Percentiles rank a stretch among this genome's conserved stretches.
Evolutionary conservation across 2,888 invertebrate species (phyloP).

Genomic region (Scaptomyza tumidula): DNA sequence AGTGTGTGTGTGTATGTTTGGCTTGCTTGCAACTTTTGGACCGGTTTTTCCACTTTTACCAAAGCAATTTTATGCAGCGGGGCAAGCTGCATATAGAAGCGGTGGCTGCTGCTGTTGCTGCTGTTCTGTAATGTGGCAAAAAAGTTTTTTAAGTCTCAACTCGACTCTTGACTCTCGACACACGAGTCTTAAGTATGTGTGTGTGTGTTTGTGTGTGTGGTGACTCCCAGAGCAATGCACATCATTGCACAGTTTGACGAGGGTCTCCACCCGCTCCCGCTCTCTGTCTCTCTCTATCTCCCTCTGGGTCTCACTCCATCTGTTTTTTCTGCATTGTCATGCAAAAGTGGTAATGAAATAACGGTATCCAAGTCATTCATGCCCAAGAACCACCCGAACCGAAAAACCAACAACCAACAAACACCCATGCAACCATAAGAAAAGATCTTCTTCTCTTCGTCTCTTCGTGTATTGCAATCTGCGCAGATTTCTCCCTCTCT

Average conservation of each 20-base stretch:
- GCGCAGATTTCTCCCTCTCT: constrained; percentile 35
- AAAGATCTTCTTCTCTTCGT: constrained; percentile 35
- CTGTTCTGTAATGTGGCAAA: constrained; percentile 50
- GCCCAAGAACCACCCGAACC: background rate
- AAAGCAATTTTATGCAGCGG: constrained; percentile 69
- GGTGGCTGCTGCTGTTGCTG: constrained; percentile 5
- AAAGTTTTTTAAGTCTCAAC: constrained; percentile 60
- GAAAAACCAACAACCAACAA: background rate
- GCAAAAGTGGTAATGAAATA: constrained; percentile 79
- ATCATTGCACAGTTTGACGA: constrained; percentile 40
- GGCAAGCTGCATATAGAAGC: constrained; percentile 47
- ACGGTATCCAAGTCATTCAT: constrained; percentile 52
- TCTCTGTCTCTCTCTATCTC: background rate
- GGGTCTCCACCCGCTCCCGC: background rate
- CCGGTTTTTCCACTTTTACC: constrained; percentile 80
- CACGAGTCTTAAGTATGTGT: constrained; percentile 16
- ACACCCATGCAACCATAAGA: constrained; percentile 5
- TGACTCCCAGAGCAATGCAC: constrained; percentile 28
- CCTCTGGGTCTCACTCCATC: background rate
- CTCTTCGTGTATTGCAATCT: constrained; percentile 15
- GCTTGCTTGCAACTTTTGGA: constrained; percentile 63
- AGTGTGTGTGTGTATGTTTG: constrained; percentile 35
- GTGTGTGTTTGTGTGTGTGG: background rate
- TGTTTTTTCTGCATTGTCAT: constrained; percentile 71
- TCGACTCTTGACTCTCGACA: constrained; percentile 44